These are phyloP conservation scores for Hydrochoerus hydrochaeris DNA, from an alignment of 2,113 vertebrate genomes.

Conservation along the genomic window DNA sequence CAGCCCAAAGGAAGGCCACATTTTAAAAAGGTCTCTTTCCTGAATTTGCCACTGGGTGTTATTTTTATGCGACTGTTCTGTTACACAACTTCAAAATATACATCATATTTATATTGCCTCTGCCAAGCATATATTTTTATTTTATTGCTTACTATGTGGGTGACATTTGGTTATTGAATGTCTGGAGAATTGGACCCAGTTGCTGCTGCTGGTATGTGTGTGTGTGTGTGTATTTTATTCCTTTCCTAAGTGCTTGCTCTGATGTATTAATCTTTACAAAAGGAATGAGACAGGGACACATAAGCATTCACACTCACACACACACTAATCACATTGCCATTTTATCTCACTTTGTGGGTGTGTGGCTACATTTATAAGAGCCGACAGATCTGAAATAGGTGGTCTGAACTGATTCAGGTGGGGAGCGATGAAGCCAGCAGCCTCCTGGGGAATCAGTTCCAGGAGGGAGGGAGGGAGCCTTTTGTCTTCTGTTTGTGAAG, in stretches of 20 bases:
- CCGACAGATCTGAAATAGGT: constrained; percentile 82
- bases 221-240: neutral
- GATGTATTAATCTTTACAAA: constrained; percentile 62
- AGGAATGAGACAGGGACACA: neutral
- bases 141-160: constrained; percentile 59
- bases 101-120: constrained; percentile 65
- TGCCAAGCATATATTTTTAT: constrained; percentile 68
- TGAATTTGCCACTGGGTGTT: constrained; percentile 69
- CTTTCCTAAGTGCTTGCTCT: constrained; percentile 30
- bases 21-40: constrained; percentile 68
- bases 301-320: neutral
- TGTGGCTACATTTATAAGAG: constrained; percentile 79
- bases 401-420: constrained; percentile 69
- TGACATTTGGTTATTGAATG: constrained; percentile 72
- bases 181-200: constrained; percentile 56
- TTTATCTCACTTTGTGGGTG: constrained; percentile 68
- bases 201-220: neutral
- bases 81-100: constrained; percentile 55
- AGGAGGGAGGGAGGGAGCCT: constrained; percentile 8
- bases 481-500: constrained; percentile 65
- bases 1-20: constrained; percentile 50
- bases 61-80: constrained; percentile 67
- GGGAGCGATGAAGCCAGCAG: neutral
- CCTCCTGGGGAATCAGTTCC: neutral
- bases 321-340: constrained; percentile 56